Conservation (phyloP, 2,113 vertebrate species). For the Tragulus kanchil region DNA sequence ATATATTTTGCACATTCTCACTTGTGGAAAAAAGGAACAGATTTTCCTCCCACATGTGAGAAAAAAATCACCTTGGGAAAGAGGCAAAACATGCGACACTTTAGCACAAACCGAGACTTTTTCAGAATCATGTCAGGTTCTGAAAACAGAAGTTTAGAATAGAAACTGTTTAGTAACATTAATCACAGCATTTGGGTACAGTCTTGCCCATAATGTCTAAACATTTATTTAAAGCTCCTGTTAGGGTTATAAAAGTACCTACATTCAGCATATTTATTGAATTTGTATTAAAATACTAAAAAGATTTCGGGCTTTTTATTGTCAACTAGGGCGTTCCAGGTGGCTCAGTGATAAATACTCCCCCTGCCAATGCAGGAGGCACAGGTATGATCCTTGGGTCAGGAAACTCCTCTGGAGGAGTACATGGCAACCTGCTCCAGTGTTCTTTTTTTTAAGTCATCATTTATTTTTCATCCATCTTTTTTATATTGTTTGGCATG, state of each 20-base stretch:
- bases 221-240: conserved; percentile 77
- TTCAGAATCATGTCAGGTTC: conserved; percentile 80
- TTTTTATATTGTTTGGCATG: too few relatives aligned
- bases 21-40: conserved; percentile 75
- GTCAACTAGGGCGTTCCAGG: background rate
- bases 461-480: too few relatives aligned
- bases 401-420: background rate
- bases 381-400: background rate
- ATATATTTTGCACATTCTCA: conserved; percentile 68
- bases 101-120: conserved; percentile 70
- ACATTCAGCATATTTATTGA: background rate
- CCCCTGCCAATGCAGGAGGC: background rate
- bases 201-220: conserved; percentile 74
- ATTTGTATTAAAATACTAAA: conserved; percentile 53
- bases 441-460: background rate
- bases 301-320: background rate
- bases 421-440: background rate
- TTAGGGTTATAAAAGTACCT: conserved; percentile 64
- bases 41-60: conserved; percentile 83
- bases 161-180: conserved; percentile 83
- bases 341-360: background rate
- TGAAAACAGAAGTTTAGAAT: conserved; percentile 83
- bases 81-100: conserved; percentile 79
- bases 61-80: conserved; percentile 84
- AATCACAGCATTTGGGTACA: conserved; percentile 74